Evolutionary conservation across 2,797 vertebrate species (phyloP).

Genomic region (Myotis planiceps): DNA sequence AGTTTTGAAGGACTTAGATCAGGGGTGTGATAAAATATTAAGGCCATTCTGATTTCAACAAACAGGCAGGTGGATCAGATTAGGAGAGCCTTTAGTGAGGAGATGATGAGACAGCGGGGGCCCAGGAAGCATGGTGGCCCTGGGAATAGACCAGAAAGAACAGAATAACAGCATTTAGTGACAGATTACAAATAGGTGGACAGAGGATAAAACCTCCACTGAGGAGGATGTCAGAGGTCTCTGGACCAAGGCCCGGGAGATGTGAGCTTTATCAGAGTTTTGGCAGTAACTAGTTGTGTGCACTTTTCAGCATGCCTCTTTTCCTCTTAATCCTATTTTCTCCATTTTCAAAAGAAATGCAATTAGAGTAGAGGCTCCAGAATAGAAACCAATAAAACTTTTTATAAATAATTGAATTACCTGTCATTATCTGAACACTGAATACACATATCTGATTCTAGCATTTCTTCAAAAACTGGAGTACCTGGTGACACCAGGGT

Average conservation of each 20-base stretch:
- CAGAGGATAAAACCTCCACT: not conserved
- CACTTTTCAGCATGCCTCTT: not conserved
- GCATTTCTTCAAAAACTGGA: constrained; percentile 3
- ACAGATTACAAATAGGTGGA: not conserved
- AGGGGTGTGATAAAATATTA: not conserved
- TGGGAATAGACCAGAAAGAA: not conserved
- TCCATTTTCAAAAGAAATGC: not conserved
- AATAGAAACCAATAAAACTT: not conserved
- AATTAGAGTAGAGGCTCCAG: not conserved
- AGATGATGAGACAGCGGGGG: not conserved
- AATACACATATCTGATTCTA: not conserved
- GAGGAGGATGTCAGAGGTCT: not conserved
- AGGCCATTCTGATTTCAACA: not conserved
- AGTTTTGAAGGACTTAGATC: not conserved
- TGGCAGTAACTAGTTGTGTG: not conserved
- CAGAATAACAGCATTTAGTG: not conserved
- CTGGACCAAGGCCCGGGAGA: not conserved
- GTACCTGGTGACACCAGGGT: not conserved
- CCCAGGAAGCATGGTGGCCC: too few relatives aligned
- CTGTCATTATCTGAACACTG: not conserved
- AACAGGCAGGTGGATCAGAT: not conserved
- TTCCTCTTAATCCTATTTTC: not conserved
- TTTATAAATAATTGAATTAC: constrained; percentile 20
- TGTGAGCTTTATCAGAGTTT: not conserved
- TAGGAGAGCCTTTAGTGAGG: not conserved